These are phyloP conservation scores for Poecilobothrus nobilitatus DNA, from an alignment of 2,888 invertebrate species.

Conservation along the genomic window DNA sequence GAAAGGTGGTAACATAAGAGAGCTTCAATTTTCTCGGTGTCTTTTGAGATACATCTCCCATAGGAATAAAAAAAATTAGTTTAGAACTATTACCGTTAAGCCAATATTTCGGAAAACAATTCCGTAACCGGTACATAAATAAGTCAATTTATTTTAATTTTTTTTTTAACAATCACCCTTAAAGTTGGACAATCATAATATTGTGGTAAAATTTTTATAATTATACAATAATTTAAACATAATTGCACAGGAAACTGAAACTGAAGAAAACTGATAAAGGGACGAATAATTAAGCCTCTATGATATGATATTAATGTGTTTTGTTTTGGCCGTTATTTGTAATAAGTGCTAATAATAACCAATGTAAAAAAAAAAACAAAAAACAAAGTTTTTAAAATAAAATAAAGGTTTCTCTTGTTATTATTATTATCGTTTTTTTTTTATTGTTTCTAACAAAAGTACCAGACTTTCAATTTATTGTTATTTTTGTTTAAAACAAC, in stretches of 20 bases:
- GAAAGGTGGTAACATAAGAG: no score
- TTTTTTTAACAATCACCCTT: no score
- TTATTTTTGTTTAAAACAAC: not conserved
- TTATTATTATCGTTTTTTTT: not conserved
- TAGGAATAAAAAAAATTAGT: no score
- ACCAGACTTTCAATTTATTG: not conserved
- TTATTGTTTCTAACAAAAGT: not conserved
- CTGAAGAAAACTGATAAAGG: not conserved
- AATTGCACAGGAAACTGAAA: not conserved
- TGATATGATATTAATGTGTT: not conserved
- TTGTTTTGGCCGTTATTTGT: not conserved
- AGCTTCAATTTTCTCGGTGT: no score
- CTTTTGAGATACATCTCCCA: no score
- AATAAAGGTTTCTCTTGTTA: not conserved
- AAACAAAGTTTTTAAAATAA: no score
- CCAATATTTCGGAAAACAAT: no score
- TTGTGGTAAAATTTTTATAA: no score
- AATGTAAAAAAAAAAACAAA: not conserved
- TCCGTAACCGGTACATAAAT: no score
- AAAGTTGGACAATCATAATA: no score
- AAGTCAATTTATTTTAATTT: no score
- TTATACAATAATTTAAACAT: not conserved
- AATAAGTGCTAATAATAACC: not conserved
- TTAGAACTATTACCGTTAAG: no score
- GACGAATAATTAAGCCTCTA: not conserved